Conservation (phyloP, 2,113 vertebrate genomes). For the Petrocephalus zakoni region DNA sequence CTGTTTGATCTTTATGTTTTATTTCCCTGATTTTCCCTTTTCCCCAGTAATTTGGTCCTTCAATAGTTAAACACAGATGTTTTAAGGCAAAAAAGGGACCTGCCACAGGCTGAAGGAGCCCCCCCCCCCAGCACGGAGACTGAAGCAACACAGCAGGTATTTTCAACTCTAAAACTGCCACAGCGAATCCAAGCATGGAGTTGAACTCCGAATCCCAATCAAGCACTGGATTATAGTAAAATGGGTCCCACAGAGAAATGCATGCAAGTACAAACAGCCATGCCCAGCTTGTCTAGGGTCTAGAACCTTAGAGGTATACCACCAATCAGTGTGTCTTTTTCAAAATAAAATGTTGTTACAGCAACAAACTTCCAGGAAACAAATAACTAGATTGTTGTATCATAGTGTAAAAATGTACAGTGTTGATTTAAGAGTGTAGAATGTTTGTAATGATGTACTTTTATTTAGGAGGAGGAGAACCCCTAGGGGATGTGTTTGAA, state of each 20-base stretch:
- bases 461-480: slow-evolving; percentile 35
- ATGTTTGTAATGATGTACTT: slow-evolving; percentile 28
- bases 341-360: not conserved
- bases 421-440: slow-evolving; percentile 36
- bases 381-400: slow-evolving; percentile 22
- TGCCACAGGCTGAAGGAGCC: not conserved
- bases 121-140: not conserved
- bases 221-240: not conserved
- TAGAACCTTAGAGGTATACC: not conserved
- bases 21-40: not conserved
- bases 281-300: not conserved
- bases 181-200: not conserved
- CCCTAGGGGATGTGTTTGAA: slow-evolving; percentile 62
- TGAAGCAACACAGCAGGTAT: not conserved
- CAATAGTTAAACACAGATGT: not conserved
- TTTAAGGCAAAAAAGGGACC: not conserved
- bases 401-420: slow-evolving; percentile 41
- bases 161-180: not conserved
- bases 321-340: not conserved
- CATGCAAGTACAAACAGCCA: not conserved
- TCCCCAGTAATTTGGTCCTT: not conserved
- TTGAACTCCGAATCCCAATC: not conserved
- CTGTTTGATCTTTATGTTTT: not conserved
- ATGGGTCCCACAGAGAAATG: not conserved
- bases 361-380: slow-evolving; percentile 1